Conservation (phyloP, 2,797 vertebrate species). For the Carcharodon carcharias region DNA sequence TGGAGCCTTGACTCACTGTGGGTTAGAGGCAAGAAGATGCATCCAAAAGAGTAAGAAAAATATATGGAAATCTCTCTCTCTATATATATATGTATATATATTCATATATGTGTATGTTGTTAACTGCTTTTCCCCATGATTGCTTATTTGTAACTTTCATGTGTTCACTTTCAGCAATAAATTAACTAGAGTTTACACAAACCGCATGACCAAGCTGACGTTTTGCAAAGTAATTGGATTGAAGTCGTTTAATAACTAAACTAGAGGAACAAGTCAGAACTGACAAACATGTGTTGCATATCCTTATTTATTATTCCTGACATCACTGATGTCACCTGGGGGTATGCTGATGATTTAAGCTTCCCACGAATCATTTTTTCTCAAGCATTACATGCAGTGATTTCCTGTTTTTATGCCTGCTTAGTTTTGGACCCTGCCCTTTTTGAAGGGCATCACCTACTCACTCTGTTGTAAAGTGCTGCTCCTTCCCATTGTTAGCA, state of each 20-base stretch:
- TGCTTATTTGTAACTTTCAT: not conserved
- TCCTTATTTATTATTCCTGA: not conserved
- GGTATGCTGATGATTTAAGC: constrained; percentile 8
- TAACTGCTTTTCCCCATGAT: not conserved
- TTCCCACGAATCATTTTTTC: not conserved
- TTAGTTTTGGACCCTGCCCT: not conserved
- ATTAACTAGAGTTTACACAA: not conserved
- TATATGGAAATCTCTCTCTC: not conserved
- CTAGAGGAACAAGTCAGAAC: not conserved
- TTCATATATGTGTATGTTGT: not conserved
- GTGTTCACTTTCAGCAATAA: not conserved
- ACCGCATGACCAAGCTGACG: not conserved
- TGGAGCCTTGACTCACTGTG: not conserved
- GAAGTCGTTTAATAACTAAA: not conserved
- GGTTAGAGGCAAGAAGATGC: not conserved
- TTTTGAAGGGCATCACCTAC: constrained; percentile 13
- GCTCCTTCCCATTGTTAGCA: not conserved
- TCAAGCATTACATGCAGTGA: not conserved
- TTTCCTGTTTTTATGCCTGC: constrained; percentile 32
- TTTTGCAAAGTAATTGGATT: constrained; percentile 8
- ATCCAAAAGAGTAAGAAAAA: not conserved
- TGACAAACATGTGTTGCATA: constrained; percentile 6
- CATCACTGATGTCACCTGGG: constrained; percentile 25
- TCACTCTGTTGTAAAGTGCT: not conserved
- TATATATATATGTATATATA: not conserved